Evolutionary conservation across 2,113 vertebrate genomes (phyloP).

Genomic region (Psephotus haematonotus): DNA sequence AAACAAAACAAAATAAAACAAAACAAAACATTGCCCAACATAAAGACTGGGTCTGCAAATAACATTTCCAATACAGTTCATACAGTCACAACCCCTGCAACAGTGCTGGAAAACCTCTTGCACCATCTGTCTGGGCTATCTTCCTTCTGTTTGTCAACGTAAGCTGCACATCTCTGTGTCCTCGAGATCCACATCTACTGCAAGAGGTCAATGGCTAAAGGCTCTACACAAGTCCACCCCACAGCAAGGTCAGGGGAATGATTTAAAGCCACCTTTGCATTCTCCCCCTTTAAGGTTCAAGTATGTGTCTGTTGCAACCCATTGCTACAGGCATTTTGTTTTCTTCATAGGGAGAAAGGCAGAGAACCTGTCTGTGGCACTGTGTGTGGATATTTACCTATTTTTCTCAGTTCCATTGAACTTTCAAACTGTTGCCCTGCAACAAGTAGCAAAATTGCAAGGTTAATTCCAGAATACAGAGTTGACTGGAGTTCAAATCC

Average conservation of each 20-base stretch:
- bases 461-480: constrained; percentile 93
- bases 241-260: background rate
- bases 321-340: background rate
- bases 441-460: constrained; percentile 90
- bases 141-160: background rate
- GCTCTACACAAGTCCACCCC: background rate
- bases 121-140: background rate
- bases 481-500: constrained; percentile 95
- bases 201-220: background rate
- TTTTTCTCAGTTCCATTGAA: constrained; percentile 92
- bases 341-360: background rate
- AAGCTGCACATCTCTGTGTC: background rate
- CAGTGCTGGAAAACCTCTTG: background rate
- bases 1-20: too few species aligned
- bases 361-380: background rate
- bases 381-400: constrained; percentile 78
- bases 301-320: background rate
- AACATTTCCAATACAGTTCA: background rate
- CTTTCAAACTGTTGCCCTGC: constrained; percentile 94
- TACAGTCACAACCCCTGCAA: background rate
- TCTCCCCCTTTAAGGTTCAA: background rate
- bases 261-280: background rate
- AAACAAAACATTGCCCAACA: background rate
- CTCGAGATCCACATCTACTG: background rate
- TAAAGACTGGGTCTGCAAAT: background rate